Base-by-base conservation (phyloP, 2,113 vertebrate species). In the Nibea albiflora region DNA sequence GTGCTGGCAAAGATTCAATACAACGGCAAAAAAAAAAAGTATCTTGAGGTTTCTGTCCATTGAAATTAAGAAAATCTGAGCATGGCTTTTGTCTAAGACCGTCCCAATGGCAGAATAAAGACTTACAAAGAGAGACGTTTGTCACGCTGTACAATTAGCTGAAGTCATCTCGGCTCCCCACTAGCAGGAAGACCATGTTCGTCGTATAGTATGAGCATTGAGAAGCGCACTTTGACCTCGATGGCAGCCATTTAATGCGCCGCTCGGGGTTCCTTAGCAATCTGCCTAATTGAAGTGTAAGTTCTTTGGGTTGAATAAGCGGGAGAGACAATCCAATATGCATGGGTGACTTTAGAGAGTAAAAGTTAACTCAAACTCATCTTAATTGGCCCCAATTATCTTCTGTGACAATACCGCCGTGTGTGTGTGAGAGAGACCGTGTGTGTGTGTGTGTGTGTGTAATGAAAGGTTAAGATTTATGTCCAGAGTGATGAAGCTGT, bases 321-420 rank as follows among this genome's bases (percentile, higher is more conserved):
- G 35, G 67, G 67, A 76, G 73, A 86, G 80, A 72, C 57, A 49
- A 78, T 71, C 22, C 78, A 64, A 65, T 86, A 72, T 82, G 66
- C 58, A 70, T 76, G 73, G 74, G 77, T 78, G 72, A 85, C 76
- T 83, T 73, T 56, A 78, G 44, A 85, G 86, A 86, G 80, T 61
- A 88, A 85, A 86, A 73, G 78, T 88, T 89, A 67, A 54, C 61
- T 78, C 71, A 68, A 61, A 87, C 76, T 81, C 69, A 61, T 88
- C 87, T 86, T 91, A 93, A 92, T 90, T 87, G 90, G 84, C 77
- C 73, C 87, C 91, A 90, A 82, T 93, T 93, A 92, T 88, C 76
- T 39, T n/a, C 66, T 68, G 61, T 91, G 85, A 85, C 82, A 79
- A 58, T 35, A 39, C 44, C 49, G 24, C 35, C 2, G 35, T 39